Evolutionary conservation across 2,888 invertebrate species (phyloP).

Genomic region (Drosophila putrida): DNA sequence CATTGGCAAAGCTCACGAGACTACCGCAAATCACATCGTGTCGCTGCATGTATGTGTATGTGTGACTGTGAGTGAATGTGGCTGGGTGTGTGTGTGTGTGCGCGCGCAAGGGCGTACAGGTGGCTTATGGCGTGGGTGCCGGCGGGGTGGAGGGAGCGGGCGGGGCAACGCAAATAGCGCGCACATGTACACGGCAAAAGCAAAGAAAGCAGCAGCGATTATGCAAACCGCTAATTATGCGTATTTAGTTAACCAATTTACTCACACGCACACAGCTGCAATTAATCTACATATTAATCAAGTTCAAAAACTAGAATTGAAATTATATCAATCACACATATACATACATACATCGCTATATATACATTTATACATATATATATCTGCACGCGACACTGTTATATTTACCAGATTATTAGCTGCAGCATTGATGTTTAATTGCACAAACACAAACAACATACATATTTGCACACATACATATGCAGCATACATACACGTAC

Average conservation of each 20-base stretch:
- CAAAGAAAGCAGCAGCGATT: conserved; percentile 58
- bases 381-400: conserved; percentile 23
- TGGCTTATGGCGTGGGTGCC: conserved; percentile 69
- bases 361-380: not conserved
- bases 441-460: conserved; percentile 37
- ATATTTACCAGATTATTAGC: conserved; percentile 43
- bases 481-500: conserved; percentile 3
- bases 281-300: conserved; percentile 16
- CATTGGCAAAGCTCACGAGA: conserved; percentile 57
- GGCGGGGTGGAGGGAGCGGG: conserved; percentile 36
- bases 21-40: conserved; percentile 64
- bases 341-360: not conserved
- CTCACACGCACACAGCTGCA: conserved; percentile 26
- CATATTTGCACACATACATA: not conserved
- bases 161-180: conserved; percentile 62
- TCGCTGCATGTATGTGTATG: conserved; percentile 21
- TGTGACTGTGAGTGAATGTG: not conserved
- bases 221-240: conserved; percentile 61
- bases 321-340: conserved; percentile 23
- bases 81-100: conserved; percentile 37
- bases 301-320: conserved; percentile 30
- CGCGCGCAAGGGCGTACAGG: conserved; percentile 75
- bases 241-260: conserved; percentile 44
- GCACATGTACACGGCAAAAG: conserved; percentile 62
- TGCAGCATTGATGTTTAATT: conserved; percentile 42